Percentiles rank a stretch among this genome's conserved stretches.
These are phyloP conservation scores for Diachrysia chrysitis DNA, from an alignment of 2,888 invertebrate species.

Conservation along the genomic window DNA sequence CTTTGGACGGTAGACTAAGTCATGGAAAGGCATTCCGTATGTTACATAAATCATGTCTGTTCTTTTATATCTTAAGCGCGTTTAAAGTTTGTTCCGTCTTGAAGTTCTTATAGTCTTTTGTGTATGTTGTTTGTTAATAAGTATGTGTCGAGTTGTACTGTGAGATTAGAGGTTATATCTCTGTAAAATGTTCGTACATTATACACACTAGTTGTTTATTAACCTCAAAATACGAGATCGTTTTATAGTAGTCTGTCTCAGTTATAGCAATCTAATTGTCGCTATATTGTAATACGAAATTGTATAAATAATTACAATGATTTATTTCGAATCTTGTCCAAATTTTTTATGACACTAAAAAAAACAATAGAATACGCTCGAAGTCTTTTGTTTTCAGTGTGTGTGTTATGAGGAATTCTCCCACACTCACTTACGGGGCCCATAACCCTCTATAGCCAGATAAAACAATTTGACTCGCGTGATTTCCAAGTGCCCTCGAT, in stretches of 20 bases:
- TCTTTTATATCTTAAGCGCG: background rate
- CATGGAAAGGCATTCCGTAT: conserved; percentile 5
- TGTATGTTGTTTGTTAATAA: too few species aligned
- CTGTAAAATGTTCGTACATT: background rate
- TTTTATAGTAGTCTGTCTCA: too few species aligned
- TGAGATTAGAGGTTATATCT: background rate
- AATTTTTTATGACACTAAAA: background rate
- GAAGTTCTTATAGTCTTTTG: background rate
- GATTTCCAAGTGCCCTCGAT: conserved; percentile 45
- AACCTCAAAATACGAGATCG: too few species aligned
- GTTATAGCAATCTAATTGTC: too few species aligned
- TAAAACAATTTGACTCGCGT: conserved; percentile 49
- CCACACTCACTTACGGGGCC: background rate
- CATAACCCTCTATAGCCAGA: conserved; percentile 25
- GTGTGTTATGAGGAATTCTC: background rate
- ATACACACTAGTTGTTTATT: too few species aligned
- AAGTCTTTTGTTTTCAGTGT: background rate
- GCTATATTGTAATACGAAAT: too few species aligned
- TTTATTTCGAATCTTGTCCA: too few species aligned
- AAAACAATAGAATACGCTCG: background rate
- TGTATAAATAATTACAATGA: too few species aligned
- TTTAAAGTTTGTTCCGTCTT: background rate
- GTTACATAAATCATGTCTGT: conserved; percentile 10
- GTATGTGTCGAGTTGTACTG: background rate
- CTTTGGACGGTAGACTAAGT: background rate